phyloP scores from a whole-genome alignment of 2,797 vertebrate genomes.

The Pipistrellus pygmaeus region DNA sequence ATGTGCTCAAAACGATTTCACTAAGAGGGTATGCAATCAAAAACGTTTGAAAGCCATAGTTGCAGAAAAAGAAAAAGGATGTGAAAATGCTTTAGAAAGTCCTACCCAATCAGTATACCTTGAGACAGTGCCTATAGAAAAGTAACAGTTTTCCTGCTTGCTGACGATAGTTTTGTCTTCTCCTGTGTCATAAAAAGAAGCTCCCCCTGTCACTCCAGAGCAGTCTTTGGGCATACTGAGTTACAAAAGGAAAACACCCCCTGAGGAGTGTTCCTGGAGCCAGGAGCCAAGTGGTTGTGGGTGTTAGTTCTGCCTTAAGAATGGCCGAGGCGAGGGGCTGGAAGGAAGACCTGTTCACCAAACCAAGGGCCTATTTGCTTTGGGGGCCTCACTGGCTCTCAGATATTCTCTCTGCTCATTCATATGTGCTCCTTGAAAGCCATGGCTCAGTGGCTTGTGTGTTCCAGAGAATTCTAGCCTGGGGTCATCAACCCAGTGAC shows the following conservation, averaged over 20 bases:
- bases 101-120: neutral
- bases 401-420: neutral
- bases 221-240: neutral
- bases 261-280: neutral
- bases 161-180: neutral
- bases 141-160: neutral
- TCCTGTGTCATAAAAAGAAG: neutral
- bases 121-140: neutral
- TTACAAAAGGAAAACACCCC: neutral
- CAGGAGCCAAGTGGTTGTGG: neutral
- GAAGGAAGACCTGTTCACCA: neutral
- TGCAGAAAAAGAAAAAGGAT: neutral
- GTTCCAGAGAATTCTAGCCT: neutral
- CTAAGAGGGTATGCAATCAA: neutral
- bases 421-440: too few relatives aligned
- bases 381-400: neutral
- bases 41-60: neutral
- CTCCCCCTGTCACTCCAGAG: neutral
- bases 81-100: neutral
- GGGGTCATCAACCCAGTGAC: neutral
- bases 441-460: neutral
- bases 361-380: neutral
- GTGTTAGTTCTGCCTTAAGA: neutral
- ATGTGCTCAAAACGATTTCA: neutral
- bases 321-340: too few relatives aligned